phyloP scores from a whole-genome alignment of 2,888 invertebrate genomes.

The Melipona bicolor region DNA sequence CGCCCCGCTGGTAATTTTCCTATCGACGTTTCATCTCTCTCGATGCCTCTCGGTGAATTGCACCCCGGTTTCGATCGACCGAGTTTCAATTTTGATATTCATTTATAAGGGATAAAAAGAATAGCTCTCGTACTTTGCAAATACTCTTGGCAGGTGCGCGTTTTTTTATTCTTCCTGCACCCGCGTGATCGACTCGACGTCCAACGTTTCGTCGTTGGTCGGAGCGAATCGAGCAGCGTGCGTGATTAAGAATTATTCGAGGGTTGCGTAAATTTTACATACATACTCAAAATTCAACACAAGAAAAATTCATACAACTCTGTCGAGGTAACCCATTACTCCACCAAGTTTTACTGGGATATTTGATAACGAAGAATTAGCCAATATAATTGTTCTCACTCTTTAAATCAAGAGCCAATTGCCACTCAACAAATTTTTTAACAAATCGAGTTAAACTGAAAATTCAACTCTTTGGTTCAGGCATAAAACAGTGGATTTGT shows the following conservation, averaged over 20 bases:
- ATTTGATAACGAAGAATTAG: no score
- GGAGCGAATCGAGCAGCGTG: neutral
- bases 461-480: no score
- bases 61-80: neutral
- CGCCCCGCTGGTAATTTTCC: neutral
- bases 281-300: no score
- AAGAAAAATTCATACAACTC: no score
- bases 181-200: neutral
- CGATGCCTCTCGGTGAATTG: neutral
- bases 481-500: no score
- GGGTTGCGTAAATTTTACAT: no score
- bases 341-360: no score
- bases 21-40: neutral
- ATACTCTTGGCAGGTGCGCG: neutral
- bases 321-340: no score
- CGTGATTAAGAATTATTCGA: neutral
- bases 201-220: neutral
- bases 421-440: no score
- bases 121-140: neutral
- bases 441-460: no score
- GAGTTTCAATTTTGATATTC: slow-evolving; percentile 11
- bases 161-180: neutral
- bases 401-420: no score
- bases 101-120: neutral
- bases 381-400: no score